phyloP scores from a whole-genome alignment of 2,113 vertebrate species.

The Dolichotis patagonum region DNA sequence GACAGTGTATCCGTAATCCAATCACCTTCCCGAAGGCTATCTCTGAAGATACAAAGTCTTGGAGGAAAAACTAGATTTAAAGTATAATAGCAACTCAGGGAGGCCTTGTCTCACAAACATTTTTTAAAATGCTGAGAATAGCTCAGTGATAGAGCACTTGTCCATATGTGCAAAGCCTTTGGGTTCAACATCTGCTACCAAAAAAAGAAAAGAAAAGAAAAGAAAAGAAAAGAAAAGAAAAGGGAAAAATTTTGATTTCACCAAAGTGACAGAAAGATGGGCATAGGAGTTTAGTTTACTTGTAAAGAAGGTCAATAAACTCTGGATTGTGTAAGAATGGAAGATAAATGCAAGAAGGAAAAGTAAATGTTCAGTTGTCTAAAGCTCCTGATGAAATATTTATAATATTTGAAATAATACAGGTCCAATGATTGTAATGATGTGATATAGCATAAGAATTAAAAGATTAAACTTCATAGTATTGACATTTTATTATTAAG shows the following conservation, averaged over 20 bases:
- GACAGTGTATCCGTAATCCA: background rate
- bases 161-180: background rate
- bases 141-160: background rate
- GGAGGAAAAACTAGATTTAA: background rate
- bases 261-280: background rate
- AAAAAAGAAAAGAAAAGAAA: background rate
- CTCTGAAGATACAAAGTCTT: background rate
- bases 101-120: background rate
- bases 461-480: background rate
- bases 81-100: background rate
- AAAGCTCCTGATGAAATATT: conserved; percentile 3
- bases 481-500: conserved; percentile 7
- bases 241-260: background rate
- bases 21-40: background rate
- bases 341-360: background rate
- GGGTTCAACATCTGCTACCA: background rate
- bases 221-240: background rate
- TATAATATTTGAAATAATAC: conserved; percentile 16
- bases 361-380: background rate
- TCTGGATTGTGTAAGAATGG: background rate
- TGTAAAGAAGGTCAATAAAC: background rate
- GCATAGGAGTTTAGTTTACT: background rate
- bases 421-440: background rate
- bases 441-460: background rate
- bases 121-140: background rate